These are phyloP conservation scores for Apodemus agrarius DNA, from an alignment of 2,797 vertebrate species.

Conservation along the genomic window DNA sequence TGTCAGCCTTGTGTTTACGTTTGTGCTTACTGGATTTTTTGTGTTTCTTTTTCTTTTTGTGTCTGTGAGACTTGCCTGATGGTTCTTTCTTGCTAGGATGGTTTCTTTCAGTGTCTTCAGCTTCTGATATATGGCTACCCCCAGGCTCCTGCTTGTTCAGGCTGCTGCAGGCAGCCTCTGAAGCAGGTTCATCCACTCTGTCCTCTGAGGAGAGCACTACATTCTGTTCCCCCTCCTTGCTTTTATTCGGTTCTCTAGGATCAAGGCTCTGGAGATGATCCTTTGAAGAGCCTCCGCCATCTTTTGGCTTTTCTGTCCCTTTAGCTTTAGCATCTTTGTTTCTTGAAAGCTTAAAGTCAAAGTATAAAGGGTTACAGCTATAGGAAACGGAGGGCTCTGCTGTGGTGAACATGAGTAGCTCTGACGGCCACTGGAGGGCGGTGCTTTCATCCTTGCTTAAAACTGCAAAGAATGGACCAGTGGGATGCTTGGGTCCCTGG, in stretches of 20 bases:
- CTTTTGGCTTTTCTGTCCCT: slow-evolving; percentile 86
- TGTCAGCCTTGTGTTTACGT: slow-evolving; percentile 89
- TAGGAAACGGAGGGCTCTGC: slow-evolving; percentile 96
- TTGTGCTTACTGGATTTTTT: slow-evolving; percentile 96
- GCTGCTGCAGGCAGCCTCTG: slow-evolving; percentile 80
- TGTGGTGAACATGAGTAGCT: slow-evolving; percentile 98
- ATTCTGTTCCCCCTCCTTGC: slow-evolving; percentile 73
- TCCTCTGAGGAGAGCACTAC: slow-evolving; percentile 67
- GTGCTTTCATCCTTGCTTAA: slow-evolving; percentile 98
- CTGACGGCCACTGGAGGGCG: slow-evolving; percentile 98
- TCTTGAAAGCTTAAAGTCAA: slow-evolving; percentile 97
- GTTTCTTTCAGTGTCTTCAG: slow-evolving; percentile 85
- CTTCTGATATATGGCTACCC: slow-evolving; percentile 76
- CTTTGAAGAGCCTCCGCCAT: slow-evolving; percentile 77
- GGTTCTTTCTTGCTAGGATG: slow-evolving; percentile 79
- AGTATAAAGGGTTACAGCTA: slow-evolving; percentile 99
- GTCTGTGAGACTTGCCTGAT: slow-evolving; percentile 90
- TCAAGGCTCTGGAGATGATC: slow-evolving; percentile 74
- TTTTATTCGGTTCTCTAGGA: slow-evolving; percentile 69
- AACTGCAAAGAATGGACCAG: slow-evolving; percentile 96
- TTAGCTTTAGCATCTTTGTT: slow-evolving; percentile 91
- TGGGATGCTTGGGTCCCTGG: slow-evolving; percentile 92
- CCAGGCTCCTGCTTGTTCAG: slow-evolving; percentile 82
- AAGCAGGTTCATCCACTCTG: slow-evolving; percentile 81
- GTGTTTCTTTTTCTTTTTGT: slow-evolving; percentile 99